Conservation (phyloP, 2,888 invertebrate species). For the Ischnus inquisitorius region DNA sequence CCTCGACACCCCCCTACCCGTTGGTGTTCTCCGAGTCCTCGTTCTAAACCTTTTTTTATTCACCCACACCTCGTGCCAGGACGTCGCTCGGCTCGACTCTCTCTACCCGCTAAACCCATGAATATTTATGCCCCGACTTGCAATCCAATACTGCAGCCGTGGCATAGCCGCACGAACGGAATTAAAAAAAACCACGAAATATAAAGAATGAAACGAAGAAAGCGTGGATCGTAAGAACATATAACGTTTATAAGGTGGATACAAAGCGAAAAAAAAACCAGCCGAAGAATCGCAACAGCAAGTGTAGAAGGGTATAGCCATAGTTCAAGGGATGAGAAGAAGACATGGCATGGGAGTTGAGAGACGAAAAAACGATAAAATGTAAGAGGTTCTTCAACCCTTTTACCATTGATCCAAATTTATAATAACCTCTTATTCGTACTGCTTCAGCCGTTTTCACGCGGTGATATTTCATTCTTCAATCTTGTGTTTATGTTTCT, state of each 20-base stretch:
- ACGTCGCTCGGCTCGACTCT: background rate
- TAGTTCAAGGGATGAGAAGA: background rate
- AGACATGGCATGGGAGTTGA: constrained; percentile 3
- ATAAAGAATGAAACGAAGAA: constrained; percentile 33
- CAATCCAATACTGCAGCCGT: constrained; percentile 73
- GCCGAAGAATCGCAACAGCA: background rate
- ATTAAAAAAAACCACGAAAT: constrained; percentile 27
- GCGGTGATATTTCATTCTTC: constrained; percentile 42
- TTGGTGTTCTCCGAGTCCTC: constrained; percentile 53
- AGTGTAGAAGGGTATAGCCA: background rate
- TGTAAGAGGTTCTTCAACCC: background rate
- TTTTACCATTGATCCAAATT: background rate
- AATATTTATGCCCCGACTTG: constrained; percentile 78
- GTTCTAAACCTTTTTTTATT: constrained; percentile 46
- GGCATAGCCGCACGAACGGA: constrained; percentile 38
- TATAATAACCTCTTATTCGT: background rate
- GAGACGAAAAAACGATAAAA: background rate
- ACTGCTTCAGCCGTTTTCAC: constrained; percentile 7
- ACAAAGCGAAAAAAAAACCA: background rate
- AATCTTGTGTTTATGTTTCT: background rate
- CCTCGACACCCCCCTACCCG: constrained; percentile 61
- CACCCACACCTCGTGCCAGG: constrained; percentile 26
- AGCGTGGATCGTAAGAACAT: constrained; percentile 22
- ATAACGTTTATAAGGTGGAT: constrained; percentile 20
- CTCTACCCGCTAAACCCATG: constrained; percentile 72